Base-by-base conservation (phyloP, 92 coral and sea anemone genomes). In the Nematostella vectensis region DNA sequence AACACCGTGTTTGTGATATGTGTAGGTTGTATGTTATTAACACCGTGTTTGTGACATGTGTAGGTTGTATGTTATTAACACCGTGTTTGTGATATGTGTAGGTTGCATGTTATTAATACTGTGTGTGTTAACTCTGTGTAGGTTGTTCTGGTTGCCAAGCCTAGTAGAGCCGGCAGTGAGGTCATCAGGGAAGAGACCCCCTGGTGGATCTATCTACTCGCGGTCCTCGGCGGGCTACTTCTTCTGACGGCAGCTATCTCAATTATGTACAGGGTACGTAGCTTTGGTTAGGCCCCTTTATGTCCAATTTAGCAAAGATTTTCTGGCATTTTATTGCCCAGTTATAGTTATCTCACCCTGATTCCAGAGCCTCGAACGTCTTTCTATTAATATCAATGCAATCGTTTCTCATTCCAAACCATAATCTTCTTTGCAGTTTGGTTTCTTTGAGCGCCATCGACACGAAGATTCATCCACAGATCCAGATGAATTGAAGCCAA, bases 221-320 rank as follows among this genome's bases (percentile, higher is more conserved):
- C 91, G 4, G 74, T 68, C 9, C 69, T 83, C 16, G 85, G 91
- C 1, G 91, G 91, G 3, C 59, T 78, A 0, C 28, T 83, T 2
- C 43, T 83, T 18, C 69, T 83, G 16, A 78, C 77, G 0, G 37
- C 55, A 3, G 63, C 63, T 22, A 57, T 67, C 16, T 56, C 53
- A 17, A 44, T 68, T 40, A 55, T 78, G 55, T 83, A 75, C 69
- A 77, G 78, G 85, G 91, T 83, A 58, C 33, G 82, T 13, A 22
- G 0, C 1, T 11, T 2, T 8, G 15, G 8, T 36, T 8, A 36
- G 42, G 9, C 42, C 15, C 42, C 15, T 8, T 15, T 36, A 36
- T 36, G 8, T 8, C 42, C 15, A 36, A 15, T 36, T 8, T 36
- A 36, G 9, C 42, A 8, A 36, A 36, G 8, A 36, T 8, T 8